phyloP scores from a whole-genome alignment of 1,140 invertebrate genomes.

The Gryon sp. region DNA sequence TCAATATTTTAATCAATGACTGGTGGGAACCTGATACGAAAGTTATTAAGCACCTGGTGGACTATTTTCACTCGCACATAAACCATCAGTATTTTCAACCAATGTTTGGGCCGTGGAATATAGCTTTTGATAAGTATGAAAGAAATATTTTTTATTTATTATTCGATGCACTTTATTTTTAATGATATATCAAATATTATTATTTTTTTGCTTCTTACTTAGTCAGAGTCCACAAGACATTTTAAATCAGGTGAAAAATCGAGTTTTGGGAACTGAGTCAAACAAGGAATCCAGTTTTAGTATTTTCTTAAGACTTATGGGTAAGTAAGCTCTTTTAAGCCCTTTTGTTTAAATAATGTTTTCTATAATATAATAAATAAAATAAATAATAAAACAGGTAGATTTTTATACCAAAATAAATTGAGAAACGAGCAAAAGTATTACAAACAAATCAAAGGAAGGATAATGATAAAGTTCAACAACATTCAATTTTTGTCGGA shows the following conservation, averaged over 20 bases:
- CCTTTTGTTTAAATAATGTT: background rate
- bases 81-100: conserved; percentile 76
- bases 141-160: too few species aligned
- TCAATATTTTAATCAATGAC: conserved; percentile 72
- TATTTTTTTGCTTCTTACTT: conserved; percentile 24
- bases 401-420: conserved; percentile 71
- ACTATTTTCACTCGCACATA: conserved; percentile 78
- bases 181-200: background rate
- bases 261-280: conserved; percentile 68
- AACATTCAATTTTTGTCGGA: conserved; percentile 76
- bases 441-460: conserved; percentile 79
- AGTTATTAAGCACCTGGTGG: conserved; percentile 76
- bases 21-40: conserved; percentile 76
- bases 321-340: conserved; percentile 57
- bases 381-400: conserved; percentile 66
- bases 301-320: conserved; percentile 76
- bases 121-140: conserved; percentile 76
- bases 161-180: too few species aligned
- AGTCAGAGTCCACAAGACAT: conserved; percentile 75
- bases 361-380: background rate
- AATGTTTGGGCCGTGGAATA: conserved; percentile 72
- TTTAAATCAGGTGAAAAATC: conserved; percentile 74
- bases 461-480: conserved; percentile 79
- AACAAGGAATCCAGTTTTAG: conserved; percentile 76
- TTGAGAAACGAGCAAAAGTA: conserved; percentile 68